phyloP scores from a whole-genome alignment of 2,113 vertebrate species.

The Cyprinodon variegatus region DNA sequence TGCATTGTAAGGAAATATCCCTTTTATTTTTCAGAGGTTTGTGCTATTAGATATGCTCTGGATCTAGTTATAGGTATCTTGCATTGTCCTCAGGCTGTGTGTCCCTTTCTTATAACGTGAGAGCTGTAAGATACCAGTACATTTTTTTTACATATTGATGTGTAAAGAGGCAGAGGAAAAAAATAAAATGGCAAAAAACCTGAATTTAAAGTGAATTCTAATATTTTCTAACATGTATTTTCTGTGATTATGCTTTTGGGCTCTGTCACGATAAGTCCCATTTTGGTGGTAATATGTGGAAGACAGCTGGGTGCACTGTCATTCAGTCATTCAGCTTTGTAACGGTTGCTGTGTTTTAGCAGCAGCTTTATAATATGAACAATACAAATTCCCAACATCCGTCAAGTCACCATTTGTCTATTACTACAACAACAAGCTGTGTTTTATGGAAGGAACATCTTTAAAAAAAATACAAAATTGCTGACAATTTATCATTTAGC shows the following conservation, averaged over 20 bases:
- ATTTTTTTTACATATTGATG: neutral
- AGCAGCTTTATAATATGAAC: conserved; percentile 40
- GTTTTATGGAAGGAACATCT: neutral
- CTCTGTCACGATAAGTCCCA: neutral
- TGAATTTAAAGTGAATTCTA: neutral
- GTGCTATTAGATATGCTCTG: conserved; percentile 74
- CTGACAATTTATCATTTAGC: neutral
- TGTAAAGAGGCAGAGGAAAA: neutral
- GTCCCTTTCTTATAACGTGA: conserved; percentile 45
- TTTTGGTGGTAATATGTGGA: neutral
- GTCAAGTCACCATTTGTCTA: neutral
- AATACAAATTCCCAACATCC: neutral
- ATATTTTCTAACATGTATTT: neutral
- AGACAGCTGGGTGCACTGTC: conserved; percentile 1
- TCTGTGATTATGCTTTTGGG: neutral
- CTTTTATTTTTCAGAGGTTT: conserved; percentile 46
- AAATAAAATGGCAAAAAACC: neutral
- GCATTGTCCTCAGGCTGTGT: conserved; percentile 36
- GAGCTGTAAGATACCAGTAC: conserved; percentile 9
- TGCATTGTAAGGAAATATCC: conserved; percentile 40
- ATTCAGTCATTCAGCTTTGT: conserved; percentile 47
- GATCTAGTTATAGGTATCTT: conserved; percentile 82
- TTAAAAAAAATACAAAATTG: neutral
- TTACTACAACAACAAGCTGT: neutral
- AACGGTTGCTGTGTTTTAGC: conserved; percentile 62